Evolutionary conservation across 2,797 vertebrate genomes (phyloP).

Genomic region (Arnoldichthys spilopterus): DNA sequence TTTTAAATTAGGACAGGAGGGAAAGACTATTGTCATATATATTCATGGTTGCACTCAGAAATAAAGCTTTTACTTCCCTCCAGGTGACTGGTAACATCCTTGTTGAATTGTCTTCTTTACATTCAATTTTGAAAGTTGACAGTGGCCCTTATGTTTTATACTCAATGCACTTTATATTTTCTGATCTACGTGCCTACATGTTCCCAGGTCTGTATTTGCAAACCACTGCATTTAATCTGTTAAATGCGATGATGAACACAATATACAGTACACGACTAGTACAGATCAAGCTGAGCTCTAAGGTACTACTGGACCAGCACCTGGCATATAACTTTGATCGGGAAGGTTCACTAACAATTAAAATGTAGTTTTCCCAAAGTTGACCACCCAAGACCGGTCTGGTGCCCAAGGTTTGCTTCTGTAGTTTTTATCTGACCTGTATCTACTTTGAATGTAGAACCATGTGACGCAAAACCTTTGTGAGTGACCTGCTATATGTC

Average conservation of each 20-base stretch:
- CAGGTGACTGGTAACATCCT: constrained; percentile 22
- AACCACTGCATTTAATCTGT: background rate
- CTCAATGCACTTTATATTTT: too few species aligned
- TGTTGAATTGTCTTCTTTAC: background rate
- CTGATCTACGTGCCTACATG: background rate
- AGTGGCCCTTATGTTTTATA: too few species aligned
- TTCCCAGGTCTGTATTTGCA: background rate
- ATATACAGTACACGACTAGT: background rate
- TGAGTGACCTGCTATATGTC: too few species aligned
- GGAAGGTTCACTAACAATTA: too few species aligned
- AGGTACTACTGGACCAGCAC: background rate
- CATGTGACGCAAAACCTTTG: too few species aligned
- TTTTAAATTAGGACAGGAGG: constrained; percentile 43
- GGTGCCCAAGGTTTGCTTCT: too few species aligned
- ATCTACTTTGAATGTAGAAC: too few species aligned
- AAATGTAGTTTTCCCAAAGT: too few species aligned
- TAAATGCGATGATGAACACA: background rate
- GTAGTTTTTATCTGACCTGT: too few species aligned
- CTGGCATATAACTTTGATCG: too few species aligned
- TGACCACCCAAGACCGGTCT: too few species aligned
- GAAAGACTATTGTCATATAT: constrained; percentile 50
- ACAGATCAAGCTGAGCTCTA: background rate
- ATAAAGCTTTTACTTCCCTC: constrained; percentile 56
- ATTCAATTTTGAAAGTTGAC: too few species aligned
- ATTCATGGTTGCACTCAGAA: constrained; percentile 66